phyloP scores from a whole-genome alignment of 2,113 vertebrate genomes.

The Mus spicilegus region DNA sequence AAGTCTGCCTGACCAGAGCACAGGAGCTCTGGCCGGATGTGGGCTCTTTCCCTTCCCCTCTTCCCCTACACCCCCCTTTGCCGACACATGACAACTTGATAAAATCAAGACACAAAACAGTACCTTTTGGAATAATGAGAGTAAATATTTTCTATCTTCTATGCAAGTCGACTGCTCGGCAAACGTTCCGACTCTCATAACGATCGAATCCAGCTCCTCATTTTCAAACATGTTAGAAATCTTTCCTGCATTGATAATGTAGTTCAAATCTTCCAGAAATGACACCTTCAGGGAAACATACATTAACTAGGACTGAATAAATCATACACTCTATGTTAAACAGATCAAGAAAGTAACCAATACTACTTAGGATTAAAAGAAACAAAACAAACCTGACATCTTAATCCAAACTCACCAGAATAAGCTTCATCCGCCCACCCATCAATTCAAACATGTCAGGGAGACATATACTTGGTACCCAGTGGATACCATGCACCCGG shows the following conservation, averaged over 20 bases:
- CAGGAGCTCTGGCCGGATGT: no score
- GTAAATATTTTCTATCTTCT: slow-evolving; percentile 66
- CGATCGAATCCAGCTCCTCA: slow-evolving; percentile 80
- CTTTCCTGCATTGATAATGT: slow-evolving; percentile 77
- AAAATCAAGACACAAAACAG: not conserved
- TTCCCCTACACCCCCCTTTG: no score
- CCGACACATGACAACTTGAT: not conserved
- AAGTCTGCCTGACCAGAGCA: no score
- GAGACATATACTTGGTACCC: not conserved
- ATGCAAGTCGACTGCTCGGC: slow-evolving; percentile 24
- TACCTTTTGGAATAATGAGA: slow-evolving; percentile 83
- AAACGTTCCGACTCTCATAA: slow-evolving; percentile 54
- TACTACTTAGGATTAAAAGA: not conserved
- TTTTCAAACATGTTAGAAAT: slow-evolving; percentile 80
- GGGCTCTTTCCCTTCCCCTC: no score
- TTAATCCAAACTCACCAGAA: not conserved
- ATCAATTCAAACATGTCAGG: not conserved
- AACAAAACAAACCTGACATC: not conserved
- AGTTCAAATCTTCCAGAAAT: slow-evolving; percentile 83
- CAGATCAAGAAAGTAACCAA: not conserved
- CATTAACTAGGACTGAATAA: not conserved
- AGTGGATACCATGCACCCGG: not conserved
- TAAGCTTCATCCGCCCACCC: not conserved
- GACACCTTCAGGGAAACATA: slow-evolving; percentile 71
- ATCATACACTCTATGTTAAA: not conserved